phyloP scores from a whole-genome alignment of 1,140 invertebrate genomes.

The Limonius californicus region DNA sequence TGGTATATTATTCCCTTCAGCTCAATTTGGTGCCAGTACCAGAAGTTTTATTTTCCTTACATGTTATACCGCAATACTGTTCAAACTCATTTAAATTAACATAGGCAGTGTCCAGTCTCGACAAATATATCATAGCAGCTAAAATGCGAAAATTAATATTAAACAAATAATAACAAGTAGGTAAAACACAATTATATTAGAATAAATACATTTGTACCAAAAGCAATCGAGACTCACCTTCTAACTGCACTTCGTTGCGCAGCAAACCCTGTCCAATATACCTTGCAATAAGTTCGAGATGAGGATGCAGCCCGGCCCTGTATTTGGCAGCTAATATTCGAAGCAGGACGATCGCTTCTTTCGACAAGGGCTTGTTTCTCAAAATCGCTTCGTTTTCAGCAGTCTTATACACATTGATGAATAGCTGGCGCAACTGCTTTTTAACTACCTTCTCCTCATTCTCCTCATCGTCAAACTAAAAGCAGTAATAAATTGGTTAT shows the following conservation, averaged over 20 bases:
- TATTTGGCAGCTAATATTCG: slow-evolving; percentile 37
- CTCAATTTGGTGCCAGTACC: not conserved
- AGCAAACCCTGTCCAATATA: slow-evolving; percentile 40
- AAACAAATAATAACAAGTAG: not conserved
- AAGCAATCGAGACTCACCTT: slow-evolving; percentile 31
- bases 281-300: slow-evolving; percentile 34
- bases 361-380: slow-evolving; percentile 21
- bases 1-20: too few relatives aligned
- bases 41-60: slow-evolving; percentile 14
- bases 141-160: slow-evolving; percentile 22
- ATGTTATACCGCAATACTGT: slow-evolving; percentile 32
- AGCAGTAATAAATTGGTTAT: not conserved
- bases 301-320: slow-evolving; percentile 33
- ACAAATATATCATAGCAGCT: slow-evolving; percentile 41
- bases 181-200: too few relatives aligned
- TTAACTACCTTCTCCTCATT: slow-evolving; percentile 37
- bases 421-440: slow-evolving; percentile 34
- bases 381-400: slow-evolving; percentile 32
- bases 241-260: slow-evolving; percentile 34
- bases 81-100: slow-evolving; percentile 37
- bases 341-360: slow-evolving; percentile 30
- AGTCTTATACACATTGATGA: slow-evolving; percentile 31
- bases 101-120: slow-evolving; percentile 30
- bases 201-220: not conserved
- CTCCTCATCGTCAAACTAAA: slow-evolving; percentile 34